phyloP scores from a whole-genome alignment of 2,797 vertebrate species.

The Urophycis tenuis region DNA sequence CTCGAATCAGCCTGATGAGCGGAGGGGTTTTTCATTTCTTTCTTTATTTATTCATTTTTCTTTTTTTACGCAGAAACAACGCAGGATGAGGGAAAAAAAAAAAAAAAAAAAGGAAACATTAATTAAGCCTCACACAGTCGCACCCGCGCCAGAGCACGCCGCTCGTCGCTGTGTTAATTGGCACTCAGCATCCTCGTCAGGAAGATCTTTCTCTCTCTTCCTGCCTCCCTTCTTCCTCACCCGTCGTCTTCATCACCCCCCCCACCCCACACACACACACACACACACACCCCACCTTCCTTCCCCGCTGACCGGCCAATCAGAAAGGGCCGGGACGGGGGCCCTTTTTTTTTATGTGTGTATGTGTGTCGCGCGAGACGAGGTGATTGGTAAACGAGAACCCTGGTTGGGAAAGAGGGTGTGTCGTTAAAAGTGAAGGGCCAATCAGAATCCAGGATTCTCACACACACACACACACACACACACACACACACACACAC shows the following conservation, averaged over 20 bases:
- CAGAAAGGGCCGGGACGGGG: background rate
- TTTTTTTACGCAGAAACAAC: background rate
- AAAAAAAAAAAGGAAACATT: background rate
- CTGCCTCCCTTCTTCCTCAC: constrained; percentile 17
- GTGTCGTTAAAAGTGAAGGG: background rate
- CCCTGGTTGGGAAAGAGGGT: background rate
- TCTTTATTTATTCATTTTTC: too few relatives aligned
- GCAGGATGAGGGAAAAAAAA: too few relatives aligned
- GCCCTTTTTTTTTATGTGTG: too few relatives aligned
- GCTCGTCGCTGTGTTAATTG: background rate
- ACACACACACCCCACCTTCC: background rate
- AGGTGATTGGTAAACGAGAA: background rate
- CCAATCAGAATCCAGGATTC: background rate
- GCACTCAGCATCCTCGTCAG: background rate
- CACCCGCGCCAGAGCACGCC: background rate
- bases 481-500: background rate
- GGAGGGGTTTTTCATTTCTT: background rate
- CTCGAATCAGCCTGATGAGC: background rate
- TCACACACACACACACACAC: background rate
- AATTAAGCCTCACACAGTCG: background rate
- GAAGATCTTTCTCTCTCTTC: constrained; percentile 3
- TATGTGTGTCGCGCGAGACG: background rate
- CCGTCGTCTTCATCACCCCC: background rate
- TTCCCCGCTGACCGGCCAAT: constrained; percentile 22
- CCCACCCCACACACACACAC: too few relatives aligned